These are phyloP conservation scores for Halichondria panicea DNA, from an alignment of 37 sponge, comb jelly and placozoan species.

Conservation along the genomic window DNA sequence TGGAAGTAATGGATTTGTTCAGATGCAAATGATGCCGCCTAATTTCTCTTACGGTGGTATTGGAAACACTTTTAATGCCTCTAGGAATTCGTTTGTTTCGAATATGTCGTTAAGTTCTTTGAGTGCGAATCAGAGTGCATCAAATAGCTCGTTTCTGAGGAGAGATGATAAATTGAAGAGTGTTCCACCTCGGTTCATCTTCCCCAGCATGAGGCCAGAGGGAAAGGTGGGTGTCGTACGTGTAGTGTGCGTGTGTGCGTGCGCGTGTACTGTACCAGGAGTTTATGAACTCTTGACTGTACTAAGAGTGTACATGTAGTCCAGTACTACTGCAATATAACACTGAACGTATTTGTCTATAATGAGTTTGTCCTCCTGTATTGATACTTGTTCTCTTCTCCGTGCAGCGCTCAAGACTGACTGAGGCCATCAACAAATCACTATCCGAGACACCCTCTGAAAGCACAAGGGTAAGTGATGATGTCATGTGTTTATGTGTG, in stretches of 20 bases:
- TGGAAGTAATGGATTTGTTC: no score
- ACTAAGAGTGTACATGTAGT: background rate
- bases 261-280: no score
- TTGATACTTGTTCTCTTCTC: background rate
- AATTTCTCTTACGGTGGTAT: no score
- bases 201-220: slow-evolving; percentile 43
- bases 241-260: no score
- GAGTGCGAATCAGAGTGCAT: background rate
- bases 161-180: no score
- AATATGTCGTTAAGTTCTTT: no score
- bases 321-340: background rate
- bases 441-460: slow-evolving; percentile 52
- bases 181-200: slow-evolving; percentile 72
- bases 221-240: slow-evolving; percentile 46
- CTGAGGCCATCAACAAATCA: slow-evolving; percentile 63
- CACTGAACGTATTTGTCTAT: background rate
- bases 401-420: slow-evolving; percentile 49
- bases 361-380: background rate
- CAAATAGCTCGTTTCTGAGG: no score
- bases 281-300: background rate
- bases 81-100: no score
- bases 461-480: slow-evolving; percentile 33
- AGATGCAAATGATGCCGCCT: no score
- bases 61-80: no score
- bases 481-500: background rate